Evolutionary conservation across 2,888 invertebrate genomes (phyloP).

Genomic region (Psococerastis gibbosa): DNA sequence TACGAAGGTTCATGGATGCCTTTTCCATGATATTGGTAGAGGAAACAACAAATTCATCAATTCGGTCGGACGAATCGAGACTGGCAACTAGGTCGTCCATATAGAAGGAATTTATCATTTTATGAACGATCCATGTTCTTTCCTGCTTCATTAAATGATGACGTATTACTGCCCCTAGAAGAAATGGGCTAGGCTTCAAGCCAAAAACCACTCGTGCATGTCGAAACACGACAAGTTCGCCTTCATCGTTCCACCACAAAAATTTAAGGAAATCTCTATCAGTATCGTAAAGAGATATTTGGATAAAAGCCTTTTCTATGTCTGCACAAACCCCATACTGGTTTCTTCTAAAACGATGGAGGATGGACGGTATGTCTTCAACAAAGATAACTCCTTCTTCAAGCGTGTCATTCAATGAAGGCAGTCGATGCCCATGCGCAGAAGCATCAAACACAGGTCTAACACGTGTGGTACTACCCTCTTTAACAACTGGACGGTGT

Average conservation of each 20-base stretch:
- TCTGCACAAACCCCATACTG: conserved; percentile 10
- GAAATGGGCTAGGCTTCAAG: conserved; percentile 10
- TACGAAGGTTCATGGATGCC: background rate
- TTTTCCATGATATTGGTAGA: conserved; percentile 4
- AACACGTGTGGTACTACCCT: conserved; percentile 9
- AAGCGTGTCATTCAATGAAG: conserved; percentile 12
- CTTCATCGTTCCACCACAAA: conserved; percentile 10
- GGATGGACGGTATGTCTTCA: conserved; percentile 11
- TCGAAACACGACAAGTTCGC: conserved; percentile 10
- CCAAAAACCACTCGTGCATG: conserved; percentile 13
- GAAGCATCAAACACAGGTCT: conserved; percentile 13
- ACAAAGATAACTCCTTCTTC: conserved; percentile 12
- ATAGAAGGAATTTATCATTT: background rate
- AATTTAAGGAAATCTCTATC: conserved; percentile 12
- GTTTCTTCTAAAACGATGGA: conserved; percentile 10
- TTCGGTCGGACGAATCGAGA: background rate
- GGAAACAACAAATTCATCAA: background rate
- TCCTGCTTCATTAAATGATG: conserved; percentile 1
- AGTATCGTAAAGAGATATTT: conserved; percentile 6
- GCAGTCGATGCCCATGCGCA: conserved; percentile 6
- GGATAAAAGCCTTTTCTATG: conserved; percentile 12
- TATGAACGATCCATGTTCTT: background rate
- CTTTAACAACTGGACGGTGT: conserved; percentile 10
- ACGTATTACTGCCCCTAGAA: conserved; percentile 11
- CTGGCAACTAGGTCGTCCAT: background rate